Conservation (phyloP, 2,888 invertebrate genomes). For the Ormyrus labotus region DNA sequence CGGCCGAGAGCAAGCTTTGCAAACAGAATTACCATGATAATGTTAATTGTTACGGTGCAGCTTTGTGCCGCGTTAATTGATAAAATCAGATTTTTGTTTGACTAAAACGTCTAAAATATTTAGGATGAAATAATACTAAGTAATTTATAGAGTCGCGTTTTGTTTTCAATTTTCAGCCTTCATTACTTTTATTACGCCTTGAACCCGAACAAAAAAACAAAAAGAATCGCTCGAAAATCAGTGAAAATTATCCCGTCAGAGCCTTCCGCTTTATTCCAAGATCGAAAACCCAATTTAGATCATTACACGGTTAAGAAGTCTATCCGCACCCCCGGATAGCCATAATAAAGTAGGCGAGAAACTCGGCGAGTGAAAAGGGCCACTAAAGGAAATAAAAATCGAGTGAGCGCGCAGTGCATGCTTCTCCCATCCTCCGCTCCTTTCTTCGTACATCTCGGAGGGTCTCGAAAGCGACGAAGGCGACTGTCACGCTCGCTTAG, state of each 20-base stretch:
- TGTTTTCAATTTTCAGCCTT: too few species aligned
- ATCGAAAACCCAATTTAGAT: background rate
- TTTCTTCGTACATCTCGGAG: constrained; percentile 6
- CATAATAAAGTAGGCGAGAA: constrained; percentile 6
- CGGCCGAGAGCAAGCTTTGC: too few species aligned
- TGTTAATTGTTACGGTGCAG: too few species aligned
- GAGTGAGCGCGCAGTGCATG: background rate
- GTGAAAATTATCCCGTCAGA: background rate
- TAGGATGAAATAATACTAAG: too few species aligned
- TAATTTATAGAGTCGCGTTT: too few species aligned
- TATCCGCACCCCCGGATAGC: background rate
- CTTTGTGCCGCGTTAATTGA: too few species aligned
- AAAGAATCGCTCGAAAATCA: too few species aligned
- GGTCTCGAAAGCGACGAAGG: background rate
- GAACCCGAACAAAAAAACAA: too few species aligned
- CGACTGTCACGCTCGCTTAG: constrained; percentile 40
- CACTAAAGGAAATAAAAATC: constrained; percentile 38
- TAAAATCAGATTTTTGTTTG: too few species aligned
- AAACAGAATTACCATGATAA: too few species aligned
- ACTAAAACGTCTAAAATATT: too few species aligned
- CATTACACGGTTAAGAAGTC: background rate
- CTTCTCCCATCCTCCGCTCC: background rate
- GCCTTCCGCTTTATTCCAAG: background rate
- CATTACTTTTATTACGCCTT: too few species aligned
- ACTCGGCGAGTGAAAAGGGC: constrained; percentile 10